Conservation (phyloP, 2,797 vertebrate species). For the Lerista edwardsae region DNA sequence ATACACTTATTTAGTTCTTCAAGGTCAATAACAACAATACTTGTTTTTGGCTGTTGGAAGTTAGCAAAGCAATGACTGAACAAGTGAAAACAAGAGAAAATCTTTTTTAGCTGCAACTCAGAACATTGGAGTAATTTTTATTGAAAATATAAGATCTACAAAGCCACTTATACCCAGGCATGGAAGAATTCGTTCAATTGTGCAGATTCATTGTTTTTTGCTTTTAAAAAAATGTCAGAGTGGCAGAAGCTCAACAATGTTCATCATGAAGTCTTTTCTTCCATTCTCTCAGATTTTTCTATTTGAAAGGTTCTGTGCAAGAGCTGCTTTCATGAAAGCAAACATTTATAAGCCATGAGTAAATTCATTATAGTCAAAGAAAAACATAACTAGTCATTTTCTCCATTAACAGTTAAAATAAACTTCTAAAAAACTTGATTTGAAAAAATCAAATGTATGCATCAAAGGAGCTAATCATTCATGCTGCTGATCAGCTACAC, state of each 20-base stretch:
- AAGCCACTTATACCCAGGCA: conserved; percentile 73
- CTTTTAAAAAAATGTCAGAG: conserved; percentile 69
- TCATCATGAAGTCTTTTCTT: conserved; percentile 66
- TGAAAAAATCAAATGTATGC: conserved; percentile 83
- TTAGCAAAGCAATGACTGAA: conserved; percentile 50
- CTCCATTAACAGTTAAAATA: conserved; percentile 79
- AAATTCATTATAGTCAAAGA: conserved; percentile 80
- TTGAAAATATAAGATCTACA: conserved; percentile 78
- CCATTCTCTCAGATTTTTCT: conserved; percentile 56
- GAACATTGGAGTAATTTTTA: conserved; percentile 76
- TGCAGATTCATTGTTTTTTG: conserved; percentile 61
- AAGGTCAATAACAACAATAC: fast-evolving
- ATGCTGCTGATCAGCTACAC: conserved; percentile 73
- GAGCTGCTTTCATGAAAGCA: conserved; percentile 77
- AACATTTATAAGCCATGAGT: conserved; percentile 72
- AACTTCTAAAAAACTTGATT: conserved; percentile 75
- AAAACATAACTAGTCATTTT: conserved; percentile 74
- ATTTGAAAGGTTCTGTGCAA: conserved; percentile 87
- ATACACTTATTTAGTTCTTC: not conserved
- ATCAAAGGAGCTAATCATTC: conserved; percentile 80
- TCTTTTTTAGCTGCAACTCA: conserved; percentile 69
- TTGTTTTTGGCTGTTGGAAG: conserved; percentile 11
- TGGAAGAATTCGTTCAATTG: conserved; percentile 76
- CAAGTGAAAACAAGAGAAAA: conserved; percentile 64
- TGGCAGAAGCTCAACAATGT: conserved; percentile 67